phyloP scores from a whole-genome alignment of 2,888 invertebrate genomes.

The Ichneumoninae sp. region DNA sequence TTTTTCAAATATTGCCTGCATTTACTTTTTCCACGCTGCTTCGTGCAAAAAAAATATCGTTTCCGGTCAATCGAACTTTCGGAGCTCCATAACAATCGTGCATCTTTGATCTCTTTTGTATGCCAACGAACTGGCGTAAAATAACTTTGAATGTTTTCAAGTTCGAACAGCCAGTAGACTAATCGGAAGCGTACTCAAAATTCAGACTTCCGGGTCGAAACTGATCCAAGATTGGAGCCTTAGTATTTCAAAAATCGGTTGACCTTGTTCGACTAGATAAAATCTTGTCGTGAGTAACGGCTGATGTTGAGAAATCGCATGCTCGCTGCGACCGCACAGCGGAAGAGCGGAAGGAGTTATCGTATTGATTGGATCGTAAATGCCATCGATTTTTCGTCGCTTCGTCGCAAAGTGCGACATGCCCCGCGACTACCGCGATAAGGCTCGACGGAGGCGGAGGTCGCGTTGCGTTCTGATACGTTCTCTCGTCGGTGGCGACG shows the following conservation, averaged over 20 bases:
- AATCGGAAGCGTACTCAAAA: neutral
- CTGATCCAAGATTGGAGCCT: neutral
- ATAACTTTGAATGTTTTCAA: neutral
- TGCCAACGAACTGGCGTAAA: neutral
- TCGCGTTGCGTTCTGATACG: conserved; percentile 31
- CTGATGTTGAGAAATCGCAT: neutral
- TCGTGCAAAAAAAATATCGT: neutral
- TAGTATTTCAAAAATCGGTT: neutral
- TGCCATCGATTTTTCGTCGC: conserved; percentile 19
- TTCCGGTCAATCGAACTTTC: neutral
- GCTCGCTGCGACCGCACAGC: neutral
- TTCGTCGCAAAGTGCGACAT: neutral
- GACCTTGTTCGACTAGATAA: neutral
- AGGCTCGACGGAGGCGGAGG: neutral
- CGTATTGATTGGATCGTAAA: neutral
- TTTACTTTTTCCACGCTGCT: too few species aligned
- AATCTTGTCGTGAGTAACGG: neutral
- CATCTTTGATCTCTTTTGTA: neutral
- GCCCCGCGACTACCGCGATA: neutral
- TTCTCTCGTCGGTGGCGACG: conserved; percentile 21
- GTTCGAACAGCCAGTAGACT: neutral
- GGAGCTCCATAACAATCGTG: neutral
- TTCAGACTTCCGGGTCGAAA: neutral
- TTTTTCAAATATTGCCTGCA: too few species aligned
- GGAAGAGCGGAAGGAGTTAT: conserved; percentile 3